Evolutionary conservation across 2,888 invertebrate species (phyloP).

Genomic region (Rugalucina vietnamica): DNA sequence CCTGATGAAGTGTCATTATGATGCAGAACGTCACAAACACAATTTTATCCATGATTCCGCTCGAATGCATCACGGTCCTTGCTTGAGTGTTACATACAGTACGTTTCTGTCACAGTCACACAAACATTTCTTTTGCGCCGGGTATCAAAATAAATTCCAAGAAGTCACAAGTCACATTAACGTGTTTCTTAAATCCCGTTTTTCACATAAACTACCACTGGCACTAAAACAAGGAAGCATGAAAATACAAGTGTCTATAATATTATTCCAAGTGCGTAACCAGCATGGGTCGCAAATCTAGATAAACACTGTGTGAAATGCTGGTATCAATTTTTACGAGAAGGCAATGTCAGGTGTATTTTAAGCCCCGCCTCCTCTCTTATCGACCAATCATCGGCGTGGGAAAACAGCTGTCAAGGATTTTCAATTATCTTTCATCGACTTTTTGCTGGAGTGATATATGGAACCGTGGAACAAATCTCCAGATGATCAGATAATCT

Average conservation of each 20-base stretch:
- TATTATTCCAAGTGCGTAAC: background rate
- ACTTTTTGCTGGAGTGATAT: too few species aligned
- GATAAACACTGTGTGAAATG: background rate
- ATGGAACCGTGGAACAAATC: too few species aligned
- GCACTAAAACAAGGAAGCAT: background rate
- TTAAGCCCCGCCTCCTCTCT: background rate
- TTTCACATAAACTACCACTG: background rate
- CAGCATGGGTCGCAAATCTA: constrained; percentile 4
- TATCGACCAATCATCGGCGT: background rate
- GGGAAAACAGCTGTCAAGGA: background rate
- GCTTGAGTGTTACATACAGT: too few species aligned
- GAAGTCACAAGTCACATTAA: background rate
- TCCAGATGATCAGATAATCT: too few species aligned
- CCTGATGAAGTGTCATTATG: background rate
- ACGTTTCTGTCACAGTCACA: too few species aligned
- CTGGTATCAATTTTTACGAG: background rate
- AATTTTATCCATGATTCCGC: background rate
- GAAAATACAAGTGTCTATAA: constrained; percentile 1
- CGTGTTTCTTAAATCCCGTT: background rate
- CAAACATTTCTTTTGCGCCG: too few species aligned
- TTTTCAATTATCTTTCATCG: background rate
- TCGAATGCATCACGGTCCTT: too few species aligned
- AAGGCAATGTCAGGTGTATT: background rate
- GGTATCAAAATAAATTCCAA: background rate
- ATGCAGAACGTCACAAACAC: background rate